Evolutionary conservation across 2,888 invertebrate species (phyloP), one percentile per base, ranked within the genome.

Genomic region (Dasysyrphus albostriatus): DNA sequence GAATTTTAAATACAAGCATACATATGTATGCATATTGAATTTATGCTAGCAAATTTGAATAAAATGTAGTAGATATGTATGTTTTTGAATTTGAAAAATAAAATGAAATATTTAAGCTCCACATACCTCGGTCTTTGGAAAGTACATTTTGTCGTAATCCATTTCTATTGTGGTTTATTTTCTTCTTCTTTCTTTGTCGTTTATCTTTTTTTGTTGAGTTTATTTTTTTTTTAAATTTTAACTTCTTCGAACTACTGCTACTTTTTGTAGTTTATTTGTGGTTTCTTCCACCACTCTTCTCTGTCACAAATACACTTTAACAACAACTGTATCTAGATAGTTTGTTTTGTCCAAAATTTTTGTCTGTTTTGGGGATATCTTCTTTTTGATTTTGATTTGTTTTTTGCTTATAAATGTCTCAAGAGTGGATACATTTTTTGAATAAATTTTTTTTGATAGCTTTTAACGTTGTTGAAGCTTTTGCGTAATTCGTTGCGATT

Each of bases 71-170:
- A 24, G 3, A 24, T n/a, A n/a, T n/a, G n/a, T n/a, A 42, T n/a
- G 7, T 12, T 16, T 67, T 34, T 49, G 6, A 49, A 63, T 44
- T 4, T 24, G 9, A 42, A 16, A 56, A 39, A 4, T 67, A 39
- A 54, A 16, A 51, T 44, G 10, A 39, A 37, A 24, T 12, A 51
- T 73, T 58, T 75, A 7, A 65, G 42, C 65, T 77, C 74, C 32
- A 77, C 83, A 78, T 87, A 87, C 87, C 87, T 87, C 87, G 72
- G 78, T 87, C 75, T 87, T 87, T 61, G 82, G 87, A 87, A 87
- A 87, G 87, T 87, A 85, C 77, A 82, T 69, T 82, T 85, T 85
- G 61, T 85, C 77, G 82, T 85, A 87, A 87, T 87, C 87, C 87
- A 87, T 87, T 82, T 87, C 70, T 78, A 75, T 74, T 77, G 75